phyloP scores from a whole-genome alignment of 2,888 invertebrate species.

The Ptychoptera albimana region DNA sequence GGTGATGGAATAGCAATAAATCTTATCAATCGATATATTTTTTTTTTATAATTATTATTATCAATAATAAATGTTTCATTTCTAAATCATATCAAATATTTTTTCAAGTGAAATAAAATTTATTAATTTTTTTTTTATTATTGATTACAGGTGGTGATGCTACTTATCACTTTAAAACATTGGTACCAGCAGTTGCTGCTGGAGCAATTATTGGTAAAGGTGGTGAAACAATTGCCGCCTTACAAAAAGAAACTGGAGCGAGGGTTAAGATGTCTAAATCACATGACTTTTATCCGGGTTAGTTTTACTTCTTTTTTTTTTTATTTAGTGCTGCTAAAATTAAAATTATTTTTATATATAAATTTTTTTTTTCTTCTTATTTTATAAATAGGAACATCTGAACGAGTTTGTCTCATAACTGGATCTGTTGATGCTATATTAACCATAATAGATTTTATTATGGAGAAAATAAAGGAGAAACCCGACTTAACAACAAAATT shows the following conservation, averaged over 20 bases:
- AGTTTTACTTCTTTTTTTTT: slow-evolving; percentile 18
- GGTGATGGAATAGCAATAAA: too few relatives aligned
- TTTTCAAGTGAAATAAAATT: neutral
- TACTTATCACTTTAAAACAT: slow-evolving; percentile 88
- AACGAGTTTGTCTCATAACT: slow-evolving; percentile 85
- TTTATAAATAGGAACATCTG: slow-evolving; percentile 59
- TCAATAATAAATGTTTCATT: too few relatives aligned
- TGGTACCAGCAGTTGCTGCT: slow-evolving; percentile 93
- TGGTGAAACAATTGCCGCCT: slow-evolving; percentile 94
- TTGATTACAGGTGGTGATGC: slow-evolving; percentile 56
- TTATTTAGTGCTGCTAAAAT: neutral
- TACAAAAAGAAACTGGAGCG: slow-evolving; percentile 95
- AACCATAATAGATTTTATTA: slow-evolving; percentile 82
- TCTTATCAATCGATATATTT: too few relatives aligned
- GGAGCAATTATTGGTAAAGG: slow-evolving; percentile 99
- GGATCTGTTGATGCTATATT: slow-evolving; percentile 82
- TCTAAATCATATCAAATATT: too few relatives aligned
- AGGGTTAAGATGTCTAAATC: slow-evolving; percentile 99
- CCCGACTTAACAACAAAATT: slow-evolving; percentile 75
- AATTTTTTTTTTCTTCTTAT: neutral
- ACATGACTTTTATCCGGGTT: slow-evolving; percentile 97
- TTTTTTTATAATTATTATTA: too few relatives aligned
- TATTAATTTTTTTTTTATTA: neutral
- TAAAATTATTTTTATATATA: neutral
- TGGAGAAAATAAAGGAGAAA: slow-evolving; percentile 91